phyloP scores from a whole-genome alignment of 2,113 vertebrate genomes.

The Choloepus hoffmanni region DNA sequence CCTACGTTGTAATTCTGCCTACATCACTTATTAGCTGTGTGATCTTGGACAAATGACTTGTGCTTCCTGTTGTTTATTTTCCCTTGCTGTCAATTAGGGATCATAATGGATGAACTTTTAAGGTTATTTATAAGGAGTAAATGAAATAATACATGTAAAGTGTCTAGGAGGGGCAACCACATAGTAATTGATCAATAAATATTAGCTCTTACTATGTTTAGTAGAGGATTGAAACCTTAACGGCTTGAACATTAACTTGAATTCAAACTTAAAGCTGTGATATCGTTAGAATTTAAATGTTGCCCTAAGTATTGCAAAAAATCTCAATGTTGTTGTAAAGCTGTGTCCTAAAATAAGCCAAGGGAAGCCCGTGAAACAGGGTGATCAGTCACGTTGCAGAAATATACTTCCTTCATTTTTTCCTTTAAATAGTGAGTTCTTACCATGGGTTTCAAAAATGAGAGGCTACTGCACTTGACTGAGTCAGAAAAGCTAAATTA shows the following conservation, averaged over 20 bases:
- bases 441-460: not conserved
- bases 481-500: conserved; percentile 32
- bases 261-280: not conserved
- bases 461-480: not conserved
- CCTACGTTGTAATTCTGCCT: not conserved
- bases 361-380: not conserved
- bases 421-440: not conserved
- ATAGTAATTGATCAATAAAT: not conserved
- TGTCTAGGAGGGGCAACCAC: not conserved
- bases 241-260: not conserved
- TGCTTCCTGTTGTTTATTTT: not conserved
- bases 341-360: not conserved
- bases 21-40: not conserved
- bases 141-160: not conserved
- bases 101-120: not conserved
- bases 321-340: not conserved
- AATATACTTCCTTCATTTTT: not conserved
- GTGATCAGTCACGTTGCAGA: not conserved
- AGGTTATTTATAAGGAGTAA: not conserved
- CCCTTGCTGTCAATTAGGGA: not conserved
- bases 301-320: not conserved
- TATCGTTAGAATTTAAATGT: not conserved
- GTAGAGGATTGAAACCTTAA: not conserved
- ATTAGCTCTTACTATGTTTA: conserved; percentile 21
- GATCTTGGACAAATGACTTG: not conserved